Evolutionary conservation across 2,113 vertebrate species (phyloP).

Genomic region (Rhinolophus ferrumequinum): DNA sequence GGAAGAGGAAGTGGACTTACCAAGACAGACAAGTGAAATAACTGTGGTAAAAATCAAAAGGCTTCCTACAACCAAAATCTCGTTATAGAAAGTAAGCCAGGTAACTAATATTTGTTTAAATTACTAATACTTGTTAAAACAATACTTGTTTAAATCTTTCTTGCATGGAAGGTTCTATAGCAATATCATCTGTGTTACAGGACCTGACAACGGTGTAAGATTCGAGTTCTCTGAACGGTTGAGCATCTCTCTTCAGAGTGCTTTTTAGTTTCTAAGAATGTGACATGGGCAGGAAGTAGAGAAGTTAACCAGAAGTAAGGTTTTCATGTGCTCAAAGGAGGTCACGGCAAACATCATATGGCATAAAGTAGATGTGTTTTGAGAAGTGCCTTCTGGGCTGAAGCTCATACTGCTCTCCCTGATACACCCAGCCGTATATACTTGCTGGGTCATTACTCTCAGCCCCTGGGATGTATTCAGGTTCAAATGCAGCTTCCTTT

Average conservation of each 20-base stretch:
- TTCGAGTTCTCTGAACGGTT: slow-evolving; percentile 23
- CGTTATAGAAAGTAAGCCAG: slow-evolving; percentile 43
- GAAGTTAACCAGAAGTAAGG: slow-evolving; percentile 56
- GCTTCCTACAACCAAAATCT: slow-evolving; percentile 41
- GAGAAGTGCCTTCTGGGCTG: neutral
- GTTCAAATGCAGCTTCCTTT: slow-evolving; percentile 14
- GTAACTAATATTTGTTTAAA: neutral
- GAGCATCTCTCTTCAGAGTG: neutral
- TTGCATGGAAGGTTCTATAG: neutral
- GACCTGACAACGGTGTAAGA: neutral
- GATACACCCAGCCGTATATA: neutral
- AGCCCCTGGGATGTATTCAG: neutral
- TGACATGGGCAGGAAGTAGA: slow-evolving; percentile 55
- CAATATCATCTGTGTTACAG: neutral
- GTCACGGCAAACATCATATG: neutral
- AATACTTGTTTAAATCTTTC: neutral
- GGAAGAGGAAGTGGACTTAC: slow-evolving; percentile 59
- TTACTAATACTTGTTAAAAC: neutral
- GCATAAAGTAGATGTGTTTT: neutral
- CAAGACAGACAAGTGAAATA: slow-evolving; percentile 49
- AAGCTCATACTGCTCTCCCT: neutral
- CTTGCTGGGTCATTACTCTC: neutral
- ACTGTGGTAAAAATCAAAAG: slow-evolving; percentile 49
- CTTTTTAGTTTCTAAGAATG: slow-evolving; percentile 60
- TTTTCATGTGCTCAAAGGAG: slow-evolving; percentile 7